Percentiles rank a stretch among this genome's conserved stretches.
phyloP scores from a whole-genome alignment of 2,888 invertebrate genomes.

The Schrankia costaestrigalis region DNA sequence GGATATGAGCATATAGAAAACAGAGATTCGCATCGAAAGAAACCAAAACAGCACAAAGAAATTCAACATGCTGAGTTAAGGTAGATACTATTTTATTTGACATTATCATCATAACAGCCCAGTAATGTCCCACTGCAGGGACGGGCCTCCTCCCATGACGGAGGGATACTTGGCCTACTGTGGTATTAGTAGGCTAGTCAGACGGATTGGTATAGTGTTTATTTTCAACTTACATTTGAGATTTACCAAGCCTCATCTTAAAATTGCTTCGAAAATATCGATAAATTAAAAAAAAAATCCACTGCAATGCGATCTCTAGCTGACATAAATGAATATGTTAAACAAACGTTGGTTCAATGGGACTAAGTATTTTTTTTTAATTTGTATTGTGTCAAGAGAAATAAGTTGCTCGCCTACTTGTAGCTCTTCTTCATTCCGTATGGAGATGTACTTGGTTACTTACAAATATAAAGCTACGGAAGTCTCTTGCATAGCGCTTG shows the following conservation, averaged over 20 bases:
- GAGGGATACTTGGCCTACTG: too few species aligned
- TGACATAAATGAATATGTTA: background rate
- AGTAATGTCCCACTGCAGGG: too few species aligned
- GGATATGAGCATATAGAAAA: conserved; percentile 22
- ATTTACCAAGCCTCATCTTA: background rate
- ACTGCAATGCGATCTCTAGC: background rate
- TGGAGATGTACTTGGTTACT: background rate
- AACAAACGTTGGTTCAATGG: background rate
- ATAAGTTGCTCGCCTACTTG: background rate
- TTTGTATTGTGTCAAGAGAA: background rate
- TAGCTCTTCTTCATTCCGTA: background rate
- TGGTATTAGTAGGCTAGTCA: too few species aligned
- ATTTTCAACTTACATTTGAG: too few species aligned
- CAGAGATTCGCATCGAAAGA: conserved; percentile 26
- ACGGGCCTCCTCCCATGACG: too few species aligned
- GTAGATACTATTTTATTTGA: conserved; percentile 45
- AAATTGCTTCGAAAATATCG: background rate
- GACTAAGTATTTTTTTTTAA: background rate
- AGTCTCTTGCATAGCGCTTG: too few species aligned
- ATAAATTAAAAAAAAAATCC: background rate
- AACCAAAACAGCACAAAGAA: conserved; percentile 30
- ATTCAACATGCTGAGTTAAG: conserved; percentile 56
- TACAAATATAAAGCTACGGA: background rate
- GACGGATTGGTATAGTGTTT: too few species aligned
- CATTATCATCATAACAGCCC: too few species aligned